These are phyloP conservation scores for Habropoda laboriosa DNA, from an alignment of 1,140 invertebrate genomes.

Conservation along the genomic window DNA sequence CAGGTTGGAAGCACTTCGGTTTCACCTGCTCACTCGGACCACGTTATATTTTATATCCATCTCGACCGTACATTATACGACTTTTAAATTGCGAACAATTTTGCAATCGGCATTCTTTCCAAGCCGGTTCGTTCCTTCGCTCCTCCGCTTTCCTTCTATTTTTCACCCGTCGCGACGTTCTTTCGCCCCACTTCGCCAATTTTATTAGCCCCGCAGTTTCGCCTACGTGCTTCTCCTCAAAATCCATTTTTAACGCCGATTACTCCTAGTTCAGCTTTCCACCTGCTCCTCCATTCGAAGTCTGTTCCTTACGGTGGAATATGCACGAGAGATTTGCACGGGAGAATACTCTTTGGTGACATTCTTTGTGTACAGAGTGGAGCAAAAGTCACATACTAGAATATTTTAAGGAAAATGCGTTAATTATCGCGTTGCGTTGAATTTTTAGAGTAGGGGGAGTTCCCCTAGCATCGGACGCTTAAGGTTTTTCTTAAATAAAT, in stretches of 20 bases:
- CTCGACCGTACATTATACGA: background rate
- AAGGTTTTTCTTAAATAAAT: too few species aligned
- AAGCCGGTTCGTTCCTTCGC: background rate
- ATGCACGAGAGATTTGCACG: slow-evolving; percentile 15
- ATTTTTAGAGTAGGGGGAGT: too few species aligned
- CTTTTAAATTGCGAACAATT: slow-evolving; percentile 2
- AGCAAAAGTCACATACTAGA: too few species aligned
- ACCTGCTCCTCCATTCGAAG: background rate
- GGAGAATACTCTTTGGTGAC: background rate
- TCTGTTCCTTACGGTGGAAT: too few species aligned
- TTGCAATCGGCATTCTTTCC: background rate
- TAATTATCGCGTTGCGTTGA: too few species aligned
- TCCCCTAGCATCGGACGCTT: too few species aligned
- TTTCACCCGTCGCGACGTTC: background rate
- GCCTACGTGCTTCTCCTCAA: background rate
- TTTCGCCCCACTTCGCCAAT: background rate
- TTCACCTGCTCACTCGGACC: slow-evolving; percentile 2
- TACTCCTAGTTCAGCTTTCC: background rate
- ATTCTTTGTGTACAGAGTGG: background rate
- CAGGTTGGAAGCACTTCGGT: background rate
- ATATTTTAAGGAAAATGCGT: too few species aligned
- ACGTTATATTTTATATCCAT: background rate
- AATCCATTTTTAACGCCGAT: background rate
- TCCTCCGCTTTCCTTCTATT: background rate
- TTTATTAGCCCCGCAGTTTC: background rate